A percentile compares a stretch with the other conserved stretches of the same genome.
These are phyloP conservation scores for Periplaneta americana DNA, from an alignment of 1,140 invertebrate species.

Conservation along the genomic window DNA sequence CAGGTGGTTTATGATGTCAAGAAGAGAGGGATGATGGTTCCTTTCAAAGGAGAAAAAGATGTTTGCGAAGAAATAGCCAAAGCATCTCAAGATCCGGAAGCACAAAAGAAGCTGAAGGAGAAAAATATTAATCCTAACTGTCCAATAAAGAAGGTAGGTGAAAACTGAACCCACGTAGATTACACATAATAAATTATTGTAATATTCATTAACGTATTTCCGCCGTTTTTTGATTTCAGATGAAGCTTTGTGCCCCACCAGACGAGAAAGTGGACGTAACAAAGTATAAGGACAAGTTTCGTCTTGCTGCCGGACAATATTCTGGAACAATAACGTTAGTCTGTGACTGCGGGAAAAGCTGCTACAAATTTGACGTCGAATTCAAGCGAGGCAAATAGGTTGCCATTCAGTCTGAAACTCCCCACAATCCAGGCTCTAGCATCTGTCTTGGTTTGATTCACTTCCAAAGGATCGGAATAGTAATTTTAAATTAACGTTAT, in stretches of 20 bases:
- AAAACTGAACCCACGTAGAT: too few relatives aligned
- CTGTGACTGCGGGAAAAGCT: not conserved
- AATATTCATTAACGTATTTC: too few relatives aligned
- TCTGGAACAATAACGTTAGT: not conserved
- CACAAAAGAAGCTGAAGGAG: not conserved
- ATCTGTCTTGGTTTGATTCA: too few relatives aligned
- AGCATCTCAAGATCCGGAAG: not conserved
- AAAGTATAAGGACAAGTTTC: not conserved
- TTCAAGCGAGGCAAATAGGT: not conserved
- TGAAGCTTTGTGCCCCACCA: not conserved
- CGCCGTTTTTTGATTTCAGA: not conserved
- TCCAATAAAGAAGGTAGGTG: not conserved
- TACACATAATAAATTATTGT: too few relatives aligned
- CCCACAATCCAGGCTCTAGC: too few relatives aligned
- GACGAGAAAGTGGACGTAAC: not conserved
- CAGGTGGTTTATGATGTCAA: not conserved
- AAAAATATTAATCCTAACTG: not conserved
- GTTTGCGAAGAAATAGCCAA: not conserved
- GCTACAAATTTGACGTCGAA: not conserved
- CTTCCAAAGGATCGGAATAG: too few relatives aligned
- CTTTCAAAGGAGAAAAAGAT: not conserved
- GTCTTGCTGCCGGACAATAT: not conserved
- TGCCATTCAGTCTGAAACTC: too few relatives aligned
- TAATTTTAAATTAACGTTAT: too few relatives aligned
- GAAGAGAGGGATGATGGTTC: not conserved